Evolutionary conservation across 2,888 invertebrate species (phyloP).

Genomic region (Anthrax anthrax): DNA sequence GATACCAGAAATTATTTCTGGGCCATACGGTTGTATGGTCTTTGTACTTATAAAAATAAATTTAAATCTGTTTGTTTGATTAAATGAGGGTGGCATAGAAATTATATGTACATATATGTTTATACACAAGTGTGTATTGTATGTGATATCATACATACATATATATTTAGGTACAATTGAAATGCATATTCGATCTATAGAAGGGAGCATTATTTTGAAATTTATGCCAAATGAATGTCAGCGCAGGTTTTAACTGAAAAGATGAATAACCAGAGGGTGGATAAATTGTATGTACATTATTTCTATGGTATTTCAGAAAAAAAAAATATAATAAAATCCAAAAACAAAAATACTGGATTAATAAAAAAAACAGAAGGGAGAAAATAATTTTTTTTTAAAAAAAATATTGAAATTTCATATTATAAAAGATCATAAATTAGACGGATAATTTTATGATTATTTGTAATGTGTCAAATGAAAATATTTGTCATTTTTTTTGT

Average conservation of each 20-base stretch:
- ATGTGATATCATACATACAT: neutral
- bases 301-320: too few species aligned
- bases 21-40: too few species aligned
- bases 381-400: too few species aligned
- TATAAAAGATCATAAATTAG: constrained; percentile 2
- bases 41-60: too few species aligned
- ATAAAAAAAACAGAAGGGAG: neutral
- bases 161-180: neutral
- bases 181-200: neutral
- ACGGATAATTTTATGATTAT: constrained; percentile 4
- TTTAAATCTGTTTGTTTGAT: too few species aligned
- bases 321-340: too few species aligned
- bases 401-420: too few species aligned
- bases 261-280: constrained; percentile 2
- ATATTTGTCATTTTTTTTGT: too few species aligned
- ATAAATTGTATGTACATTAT: neutral
- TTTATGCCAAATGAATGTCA: constrained; percentile 9
- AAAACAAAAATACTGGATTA: neutral
- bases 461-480: neutral
- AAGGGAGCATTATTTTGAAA: constrained; percentile 1
- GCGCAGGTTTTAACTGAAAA: constrained; percentile 2
- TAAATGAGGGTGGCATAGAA: neutral
- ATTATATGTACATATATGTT: too few species aligned
- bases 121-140: neutral
- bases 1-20: too few species aligned